Conservation (phyloP, 2,797 vertebrate genomes). For the Ciconia nigra region DNA sequence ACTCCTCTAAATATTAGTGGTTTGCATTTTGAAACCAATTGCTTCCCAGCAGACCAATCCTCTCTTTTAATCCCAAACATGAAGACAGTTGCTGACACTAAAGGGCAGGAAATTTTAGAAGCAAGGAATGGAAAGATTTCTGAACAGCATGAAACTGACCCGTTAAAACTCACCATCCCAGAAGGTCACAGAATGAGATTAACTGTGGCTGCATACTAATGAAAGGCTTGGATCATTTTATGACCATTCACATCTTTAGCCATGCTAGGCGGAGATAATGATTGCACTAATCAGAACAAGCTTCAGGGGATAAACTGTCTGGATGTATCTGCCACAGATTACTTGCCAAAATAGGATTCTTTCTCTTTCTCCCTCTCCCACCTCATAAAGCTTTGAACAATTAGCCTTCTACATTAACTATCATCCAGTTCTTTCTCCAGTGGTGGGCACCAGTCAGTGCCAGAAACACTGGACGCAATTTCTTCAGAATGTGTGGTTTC, state of each 20-base stretch:
- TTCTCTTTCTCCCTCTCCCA: neutral
- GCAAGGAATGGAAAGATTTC: constrained; percentile 3
- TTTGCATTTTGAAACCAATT: neutral
- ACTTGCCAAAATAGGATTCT: neutral
- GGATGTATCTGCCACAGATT: neutral
- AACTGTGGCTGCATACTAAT: neutral
- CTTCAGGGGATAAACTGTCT: neutral
- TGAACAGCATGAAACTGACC: neutral
- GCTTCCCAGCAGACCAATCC: neutral
- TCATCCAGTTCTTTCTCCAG: neutral
- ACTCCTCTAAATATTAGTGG: neutral
- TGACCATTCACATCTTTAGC: neutral
- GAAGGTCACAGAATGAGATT: neutral
- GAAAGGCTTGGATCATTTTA: neutral
- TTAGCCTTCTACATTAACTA: neutral
- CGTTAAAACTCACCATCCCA: neutral
- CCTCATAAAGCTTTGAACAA: constrained; percentile 9
- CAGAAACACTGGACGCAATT: neutral
- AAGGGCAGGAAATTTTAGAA: neutral
- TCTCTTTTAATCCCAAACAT: neutral
- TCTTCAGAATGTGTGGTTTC: neutral
- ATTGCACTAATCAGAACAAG: neutral
- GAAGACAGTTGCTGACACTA: neutral
- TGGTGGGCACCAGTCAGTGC: neutral
- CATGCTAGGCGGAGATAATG: neutral